Evolutionary conservation across 2,888 invertebrate genomes (phyloP).

Genomic region (Lutraria lutraria): DNA sequence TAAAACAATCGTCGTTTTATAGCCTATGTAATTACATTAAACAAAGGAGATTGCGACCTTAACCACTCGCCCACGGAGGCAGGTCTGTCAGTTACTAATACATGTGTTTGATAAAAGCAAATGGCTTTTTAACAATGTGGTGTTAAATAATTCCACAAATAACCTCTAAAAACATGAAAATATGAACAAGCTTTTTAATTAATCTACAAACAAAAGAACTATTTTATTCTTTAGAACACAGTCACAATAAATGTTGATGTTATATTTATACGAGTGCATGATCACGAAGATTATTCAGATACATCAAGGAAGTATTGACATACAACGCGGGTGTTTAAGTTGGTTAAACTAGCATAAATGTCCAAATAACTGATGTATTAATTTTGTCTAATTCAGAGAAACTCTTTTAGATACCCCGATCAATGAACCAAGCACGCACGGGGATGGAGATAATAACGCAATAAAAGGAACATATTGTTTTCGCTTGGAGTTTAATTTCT

Average conservation of each 20-base stretch:
- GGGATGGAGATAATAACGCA: neutral
- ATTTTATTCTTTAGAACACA: neutral
- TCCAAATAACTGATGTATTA: slow-evolving; percentile 5
- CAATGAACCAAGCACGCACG: neutral
- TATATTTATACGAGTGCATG: too few relatives aligned
- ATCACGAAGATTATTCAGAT: neutral
- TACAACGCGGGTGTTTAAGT: neutral
- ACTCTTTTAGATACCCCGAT: neutral
- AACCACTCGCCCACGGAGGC: too few relatives aligned
- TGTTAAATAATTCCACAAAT: neutral
- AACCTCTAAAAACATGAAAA: neutral
- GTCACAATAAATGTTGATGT: too few relatives aligned
- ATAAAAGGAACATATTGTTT: neutral
- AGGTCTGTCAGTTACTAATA: too few relatives aligned
- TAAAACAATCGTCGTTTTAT: too few relatives aligned
- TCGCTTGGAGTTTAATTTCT: neutral
- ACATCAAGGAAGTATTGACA: neutral
- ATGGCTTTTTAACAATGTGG: too few relatives aligned
- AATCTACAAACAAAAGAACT: neutral
- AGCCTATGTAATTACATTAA: too few relatives aligned
- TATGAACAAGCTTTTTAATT: neutral
- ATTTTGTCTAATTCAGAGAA: neutral
- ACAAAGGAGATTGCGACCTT: too few relatives aligned
- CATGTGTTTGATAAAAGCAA: too few relatives aligned
- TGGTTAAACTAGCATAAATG: neutral